Conservation (phyloP, 37 sponge, comb jelly and placozoan genomes). For the Beroe ovata region DNA sequence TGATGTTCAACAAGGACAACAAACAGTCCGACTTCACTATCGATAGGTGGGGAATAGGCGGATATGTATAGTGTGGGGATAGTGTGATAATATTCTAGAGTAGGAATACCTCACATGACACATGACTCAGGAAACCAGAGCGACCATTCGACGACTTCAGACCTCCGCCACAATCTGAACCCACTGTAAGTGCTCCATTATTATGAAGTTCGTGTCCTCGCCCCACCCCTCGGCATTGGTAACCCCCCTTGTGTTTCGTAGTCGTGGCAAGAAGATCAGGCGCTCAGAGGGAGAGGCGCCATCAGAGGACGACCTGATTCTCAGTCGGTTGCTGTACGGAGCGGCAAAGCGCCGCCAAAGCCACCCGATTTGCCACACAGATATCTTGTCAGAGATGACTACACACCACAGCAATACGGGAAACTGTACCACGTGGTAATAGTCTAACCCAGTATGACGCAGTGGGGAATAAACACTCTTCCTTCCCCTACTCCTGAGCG, state of each 20-base stretch:
- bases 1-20: slow-evolving; percentile 21
- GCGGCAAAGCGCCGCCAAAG: neutral
- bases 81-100: too few species aligned
- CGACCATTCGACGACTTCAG: neutral
- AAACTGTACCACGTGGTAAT: slow-evolving; percentile 29
- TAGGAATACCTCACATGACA: too few species aligned
- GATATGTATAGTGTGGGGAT: too few species aligned
- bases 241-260: too few species aligned
- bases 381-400: slow-evolving; percentile 25
- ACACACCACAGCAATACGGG: neutral
- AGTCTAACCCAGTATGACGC: too few species aligned
- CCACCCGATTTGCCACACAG: slow-evolving; percentile 24
- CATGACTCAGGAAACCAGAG: slow-evolving; percentile 28
- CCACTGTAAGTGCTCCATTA: too few species aligned
- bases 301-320: neutral
- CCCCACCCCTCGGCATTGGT: too few species aligned
- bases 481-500: too few species aligned
- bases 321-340: neutral
- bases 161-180: neutral
- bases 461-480: too few species aligned
- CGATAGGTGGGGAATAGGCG: slow-evolving; percentile 4
- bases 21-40: slow-evolving; percentile 27
- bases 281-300: slow-evolving; percentile 8
- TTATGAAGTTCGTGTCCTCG: too few species aligned
- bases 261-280: too few species aligned